A percentile compares a stretch with the other conserved stretches of the same genome.
phyloP scores from a whole-genome alignment of 2,797 vertebrate species.

The Cynopterus sphinx region DNA sequence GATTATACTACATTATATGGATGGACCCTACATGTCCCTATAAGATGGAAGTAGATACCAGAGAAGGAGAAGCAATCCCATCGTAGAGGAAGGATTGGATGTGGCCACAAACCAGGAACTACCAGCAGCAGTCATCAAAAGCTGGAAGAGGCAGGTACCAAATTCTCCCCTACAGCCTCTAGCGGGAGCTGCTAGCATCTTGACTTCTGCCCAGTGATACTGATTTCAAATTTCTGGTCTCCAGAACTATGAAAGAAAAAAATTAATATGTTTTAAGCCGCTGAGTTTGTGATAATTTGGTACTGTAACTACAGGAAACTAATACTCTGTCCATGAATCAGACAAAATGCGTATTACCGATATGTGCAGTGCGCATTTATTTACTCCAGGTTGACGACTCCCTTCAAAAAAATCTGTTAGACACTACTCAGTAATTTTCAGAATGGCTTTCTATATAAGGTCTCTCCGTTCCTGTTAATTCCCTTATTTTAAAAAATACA shows the following conservation, averaged over 20 bases:
- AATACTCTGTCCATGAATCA: background rate
- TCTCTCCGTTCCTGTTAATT: background rate
- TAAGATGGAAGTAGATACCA: background rate
- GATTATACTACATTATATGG: background rate
- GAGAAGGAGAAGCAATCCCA: background rate
- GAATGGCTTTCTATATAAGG: background rate
- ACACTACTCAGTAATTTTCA: background rate
- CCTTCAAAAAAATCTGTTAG: background rate
- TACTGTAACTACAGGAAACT: background rate
- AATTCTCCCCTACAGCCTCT: background rate
- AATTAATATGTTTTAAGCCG: background rate
- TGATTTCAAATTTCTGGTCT: background rate
- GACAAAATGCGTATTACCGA: background rate
- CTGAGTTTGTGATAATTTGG: background rate
- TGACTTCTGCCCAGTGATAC: background rate
- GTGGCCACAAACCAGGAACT: background rate
- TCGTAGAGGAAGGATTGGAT: background rate
- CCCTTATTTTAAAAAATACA: background rate
- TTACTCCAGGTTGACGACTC: background rate
- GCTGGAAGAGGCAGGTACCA: background rate
- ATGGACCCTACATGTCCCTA: background rate
- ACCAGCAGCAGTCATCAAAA: background rate
- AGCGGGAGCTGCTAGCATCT: background rate
- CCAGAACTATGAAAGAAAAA: background rate
- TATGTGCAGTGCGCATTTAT: background rate